Conservation (phyloP, 1,140 invertebrate genomes). For the Aphidius ervi region DNA sequence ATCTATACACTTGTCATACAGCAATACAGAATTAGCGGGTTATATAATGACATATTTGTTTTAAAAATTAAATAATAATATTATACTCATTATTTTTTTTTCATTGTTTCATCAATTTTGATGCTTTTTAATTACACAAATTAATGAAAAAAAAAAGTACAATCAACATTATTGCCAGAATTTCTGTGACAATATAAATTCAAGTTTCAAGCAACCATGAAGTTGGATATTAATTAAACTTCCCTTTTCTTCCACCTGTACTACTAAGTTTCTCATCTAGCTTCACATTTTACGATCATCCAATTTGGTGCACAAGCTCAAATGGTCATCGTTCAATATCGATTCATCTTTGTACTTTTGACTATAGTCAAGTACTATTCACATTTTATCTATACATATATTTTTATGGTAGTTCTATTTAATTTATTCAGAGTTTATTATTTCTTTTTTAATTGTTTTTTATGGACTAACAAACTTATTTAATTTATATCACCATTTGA, state of each 20-base stretch:
- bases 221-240: constrained; percentile 45
- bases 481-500: too few relatives aligned
- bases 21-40: too few relatives aligned
- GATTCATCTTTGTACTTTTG: constrained; percentile 16
- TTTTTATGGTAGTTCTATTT: too few relatives aligned
- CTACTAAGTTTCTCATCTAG: constrained; percentile 17
- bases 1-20: too few relatives aligned
- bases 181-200: constrained; percentile 39
- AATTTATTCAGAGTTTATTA: neutral
- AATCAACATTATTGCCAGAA: neutral
- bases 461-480: too few relatives aligned
- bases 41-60: too few relatives aligned
- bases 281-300: constrained; percentile 25
- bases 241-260: constrained; percentile 7
- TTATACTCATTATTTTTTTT: too few relatives aligned
- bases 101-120: too few relatives aligned
- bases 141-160: too few relatives aligned
- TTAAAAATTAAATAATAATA: too few relatives aligned
- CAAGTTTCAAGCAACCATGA: constrained; percentile 36
- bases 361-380: neutral
- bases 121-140: too few relatives aligned
- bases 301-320: constrained; percentile 9
- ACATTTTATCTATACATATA: neutral
- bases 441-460: too few relatives aligned
- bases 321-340: constrained; percentile 29